A percentile compares a stretch with the other conserved stretches of the same genome.
These are phyloP conservation scores for Periparus ater DNA, from an alignment of 2,797 vertebrate genomes.

Conservation along the genomic window DNA sequence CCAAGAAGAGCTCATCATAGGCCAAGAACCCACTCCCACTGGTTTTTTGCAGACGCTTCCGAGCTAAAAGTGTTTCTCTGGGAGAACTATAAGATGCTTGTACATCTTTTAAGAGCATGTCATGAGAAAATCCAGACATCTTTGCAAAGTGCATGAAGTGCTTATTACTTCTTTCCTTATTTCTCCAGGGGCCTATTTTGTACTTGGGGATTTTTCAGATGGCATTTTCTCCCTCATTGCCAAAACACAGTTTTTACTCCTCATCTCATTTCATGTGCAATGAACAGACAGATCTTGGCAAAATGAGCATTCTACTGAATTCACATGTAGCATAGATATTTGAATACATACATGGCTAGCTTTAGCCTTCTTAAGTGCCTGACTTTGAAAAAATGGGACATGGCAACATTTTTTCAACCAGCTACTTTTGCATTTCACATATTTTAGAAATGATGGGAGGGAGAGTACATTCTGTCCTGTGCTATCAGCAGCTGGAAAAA, in stretches of 20 bases:
- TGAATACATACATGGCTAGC: not conserved
- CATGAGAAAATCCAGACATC: not conserved
- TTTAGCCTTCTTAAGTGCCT: not conserved
- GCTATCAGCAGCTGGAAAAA: not conserved
- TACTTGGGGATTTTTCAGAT: not conserved
- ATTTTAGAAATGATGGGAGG: not conserved
- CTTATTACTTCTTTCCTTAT: not conserved
- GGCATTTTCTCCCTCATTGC: not conserved
- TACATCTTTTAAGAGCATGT: not conserved
- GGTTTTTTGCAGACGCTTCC: not conserved
- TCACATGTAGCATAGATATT: not conserved
- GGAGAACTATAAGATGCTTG: not conserved
- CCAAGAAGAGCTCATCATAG: not conserved
- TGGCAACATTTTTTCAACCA: not conserved
- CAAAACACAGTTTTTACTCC: not conserved
- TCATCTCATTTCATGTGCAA: not conserved
- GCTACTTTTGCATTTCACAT: not conserved
- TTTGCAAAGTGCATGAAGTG: not conserved
- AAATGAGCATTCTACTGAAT: not conserved
- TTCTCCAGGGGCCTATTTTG: not conserved
- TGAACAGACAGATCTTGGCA: not conserved
- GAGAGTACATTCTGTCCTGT: not conserved
- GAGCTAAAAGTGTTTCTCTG: not conserved
- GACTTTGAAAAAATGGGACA: not conserved
- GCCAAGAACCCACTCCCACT: rapidly evolving